These are phyloP conservation scores for Malurus splendens DNA, from an alignment of 2,797 vertebrate species.

Conservation along the genomic window DNA sequence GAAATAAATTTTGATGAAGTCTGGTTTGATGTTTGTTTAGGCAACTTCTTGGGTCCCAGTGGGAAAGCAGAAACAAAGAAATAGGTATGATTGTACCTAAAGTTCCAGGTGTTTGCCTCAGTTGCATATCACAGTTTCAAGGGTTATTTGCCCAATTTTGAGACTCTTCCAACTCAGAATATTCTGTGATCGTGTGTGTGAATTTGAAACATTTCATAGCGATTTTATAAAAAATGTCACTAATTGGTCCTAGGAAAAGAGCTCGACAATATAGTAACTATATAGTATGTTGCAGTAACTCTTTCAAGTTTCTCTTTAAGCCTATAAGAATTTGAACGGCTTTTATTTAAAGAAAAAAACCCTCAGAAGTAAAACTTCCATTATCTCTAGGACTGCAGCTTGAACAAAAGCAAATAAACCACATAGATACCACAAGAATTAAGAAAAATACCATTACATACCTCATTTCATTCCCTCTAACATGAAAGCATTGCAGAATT, in stretches of 20 bases:
- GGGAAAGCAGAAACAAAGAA: neutral
- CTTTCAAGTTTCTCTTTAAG: neutral
- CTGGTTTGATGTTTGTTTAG: neutral
- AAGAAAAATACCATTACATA: neutral
- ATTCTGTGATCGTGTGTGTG: neutral
- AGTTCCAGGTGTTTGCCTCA: neutral
- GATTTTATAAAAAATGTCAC: neutral
- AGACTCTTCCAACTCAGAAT: neutral
- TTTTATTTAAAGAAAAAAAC: neutral
- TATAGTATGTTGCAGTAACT: neutral
- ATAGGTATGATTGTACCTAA: fast-evolving
- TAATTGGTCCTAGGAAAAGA: neutral
- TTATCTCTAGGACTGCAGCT: neutral
- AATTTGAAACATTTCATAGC: neutral
- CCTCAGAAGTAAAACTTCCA: neutral
- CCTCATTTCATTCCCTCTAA: neutral
- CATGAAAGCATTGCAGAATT: neutral
- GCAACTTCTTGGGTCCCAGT: neutral
- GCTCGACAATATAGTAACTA: neutral
- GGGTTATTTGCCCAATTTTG: neutral
- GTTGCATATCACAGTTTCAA: neutral
- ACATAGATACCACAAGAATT: neutral
- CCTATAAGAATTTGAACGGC: neutral
- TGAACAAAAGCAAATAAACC: neutral
- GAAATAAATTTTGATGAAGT: neutral